Conservation (phyloP, 2,888 invertebrate genomes). For the Amblyteles armatorius region DNA sequence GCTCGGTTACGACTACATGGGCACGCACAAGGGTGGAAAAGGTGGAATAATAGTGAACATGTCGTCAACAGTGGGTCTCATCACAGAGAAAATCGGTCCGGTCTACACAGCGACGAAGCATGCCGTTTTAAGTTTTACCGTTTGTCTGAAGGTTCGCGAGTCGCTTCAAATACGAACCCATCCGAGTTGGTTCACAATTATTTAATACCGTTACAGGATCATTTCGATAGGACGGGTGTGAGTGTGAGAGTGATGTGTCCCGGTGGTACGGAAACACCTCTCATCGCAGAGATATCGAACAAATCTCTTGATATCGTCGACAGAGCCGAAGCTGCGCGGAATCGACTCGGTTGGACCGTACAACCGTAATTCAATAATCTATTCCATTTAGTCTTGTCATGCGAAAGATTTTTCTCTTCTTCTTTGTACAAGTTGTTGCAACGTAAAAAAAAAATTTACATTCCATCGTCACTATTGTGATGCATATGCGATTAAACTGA, state of each 20-base stretch:
- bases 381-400: background rate
- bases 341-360: slow-evolving; percentile 68
- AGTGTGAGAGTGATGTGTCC: slow-evolving; percentile 81
- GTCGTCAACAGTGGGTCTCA: slow-evolving; percentile 87
- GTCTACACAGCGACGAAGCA: slow-evolving; percentile 81
- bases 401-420: too few species aligned
- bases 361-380: slow-evolving; percentile 73
- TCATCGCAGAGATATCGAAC: slow-evolving; percentile 70
- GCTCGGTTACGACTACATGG: slow-evolving; percentile 63
- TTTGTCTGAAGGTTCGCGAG: too few species aligned
- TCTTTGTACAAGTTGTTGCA: too few species aligned
- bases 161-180: too few species aligned
- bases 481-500: background rate
- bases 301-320: slow-evolving; percentile 74
- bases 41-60: slow-evolving; percentile 85
- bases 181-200: background rate
- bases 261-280: slow-evolving; percentile 76
- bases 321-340: slow-evolving; percentile 69
- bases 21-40: too few species aligned
- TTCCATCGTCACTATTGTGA: background rate
- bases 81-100: slow-evolving; percentile 85
- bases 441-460: background rate
- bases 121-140: slow-evolving; percentile 59
- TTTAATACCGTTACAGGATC: background rate
- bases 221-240: slow-evolving; percentile 78